Evolutionary conservation across 2,113 vertebrate genomes (phyloP), one percentile per base, ranked within the genome.

Genomic region (Symphodus melops): DNA sequence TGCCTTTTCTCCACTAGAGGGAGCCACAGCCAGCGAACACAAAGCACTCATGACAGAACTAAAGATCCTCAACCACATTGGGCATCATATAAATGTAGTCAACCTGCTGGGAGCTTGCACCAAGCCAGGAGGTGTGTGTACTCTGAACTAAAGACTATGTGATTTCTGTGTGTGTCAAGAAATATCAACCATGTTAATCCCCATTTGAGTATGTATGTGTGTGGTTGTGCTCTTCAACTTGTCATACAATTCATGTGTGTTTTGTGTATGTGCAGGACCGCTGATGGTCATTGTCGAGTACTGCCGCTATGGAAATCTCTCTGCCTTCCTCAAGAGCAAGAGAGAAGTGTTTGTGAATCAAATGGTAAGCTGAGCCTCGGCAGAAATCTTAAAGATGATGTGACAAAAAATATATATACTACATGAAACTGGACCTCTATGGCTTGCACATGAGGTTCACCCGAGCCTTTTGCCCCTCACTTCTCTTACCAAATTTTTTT

Each of bases 211-310:
- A 21, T 37, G 7, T 11, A 19, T 16, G 25, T 44, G n/a, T 57
- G 36, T 67, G 25, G 25, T 48, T 16, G 6, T 48, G 14, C 46
- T 19, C 46, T 17, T 17, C 46, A 19, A 4, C 1, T 7, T 17
- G 28, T 33, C 28, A 33, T 33, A 33, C 1, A 6, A 48, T 14
- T 14, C 46, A 19, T 48, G 46, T 48, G 19, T 44, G 19, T 51
- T 61, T 48, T 46, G 1, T 65, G 5, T 78, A 41, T 61, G 12
- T 28, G 4, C 68, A 99, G 97, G 96, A n/a, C 97, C 97, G 23
- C 91, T 99, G 76, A 97, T 99, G 97, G 94, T 99, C 58, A 97
- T 99, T 33, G 97, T 99, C 9, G 97, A 99, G 87, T 99, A 96
- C 81, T 99, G 97, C 92, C 92, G 94, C 70, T 95, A 96, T 21